Evolutionary conservation across 2,113 vertebrate species (phyloP), one percentile per base, ranked within the genome.

Genomic region (Hemiscyllium ocellatum): DNA sequence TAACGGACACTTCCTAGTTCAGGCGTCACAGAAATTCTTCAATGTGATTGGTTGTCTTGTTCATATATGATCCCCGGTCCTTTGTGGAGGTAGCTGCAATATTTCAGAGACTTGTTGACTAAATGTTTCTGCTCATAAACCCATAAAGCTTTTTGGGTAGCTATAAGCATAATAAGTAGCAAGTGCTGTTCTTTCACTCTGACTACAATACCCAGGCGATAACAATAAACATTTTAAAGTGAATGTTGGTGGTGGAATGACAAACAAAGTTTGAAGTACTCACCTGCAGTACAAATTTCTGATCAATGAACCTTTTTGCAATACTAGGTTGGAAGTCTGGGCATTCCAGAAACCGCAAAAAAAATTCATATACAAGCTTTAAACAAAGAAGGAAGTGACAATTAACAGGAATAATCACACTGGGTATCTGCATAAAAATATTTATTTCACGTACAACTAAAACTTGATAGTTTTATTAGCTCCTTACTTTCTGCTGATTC

Each of bases 261-360:
- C 26, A 69, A 37, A 80, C 42, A 85, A 95, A 68, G 47, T 87
- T 22, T 4, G 86, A 68, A 2, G 26, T 33, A 96, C 97, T 97
- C 97, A 99, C 99, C 99, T 99, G 99, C 91, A 99, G 98, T 95
- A 99, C 99, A 98, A 99, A 99, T 95, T 98, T 99, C 98, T 99
- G 99, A 97, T 99, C 99, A 96, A 99, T 99, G 96, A 98, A 98
- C 96, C 98, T 97, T 96, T 99, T 99, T 20, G 99, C 99, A 96
- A 99, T 98, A 97, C 98, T 99, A 95, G 99, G 98, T 96, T 99
- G 99, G 96, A 99, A 99, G 97, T 99, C 99, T 0, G 98, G 99
- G 96, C 99, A 99, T 97, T 99, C 99, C 96, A 99, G 96, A 97
- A 99, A 99, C 96, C 99, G 98, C 96, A 99, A 98, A 96, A 99